Evolutionary conservation across 2,113 vertebrate genomes (phyloP).

Genomic region (Elachura formosa): DNA sequence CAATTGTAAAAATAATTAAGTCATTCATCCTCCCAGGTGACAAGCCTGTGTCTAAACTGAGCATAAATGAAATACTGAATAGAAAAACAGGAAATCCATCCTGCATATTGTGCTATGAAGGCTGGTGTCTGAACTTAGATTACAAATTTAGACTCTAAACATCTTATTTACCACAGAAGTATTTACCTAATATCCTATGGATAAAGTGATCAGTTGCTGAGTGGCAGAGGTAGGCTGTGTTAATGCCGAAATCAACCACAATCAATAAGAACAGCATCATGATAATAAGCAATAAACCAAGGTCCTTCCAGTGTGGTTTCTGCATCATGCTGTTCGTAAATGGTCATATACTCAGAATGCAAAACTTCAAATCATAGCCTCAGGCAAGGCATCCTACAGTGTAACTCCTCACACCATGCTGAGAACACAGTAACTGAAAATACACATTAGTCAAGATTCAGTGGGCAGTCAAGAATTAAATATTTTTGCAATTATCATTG

Average conservation of each 20-base stretch:
- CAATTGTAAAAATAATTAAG: conserved; percentile 9
- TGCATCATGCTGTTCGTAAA: neutral
- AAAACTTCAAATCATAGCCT: neutral
- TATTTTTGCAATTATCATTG: neutral
- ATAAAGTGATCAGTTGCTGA: neutral
- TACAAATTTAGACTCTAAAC: neutral
- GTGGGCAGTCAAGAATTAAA: neutral
- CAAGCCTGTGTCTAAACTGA: neutral
- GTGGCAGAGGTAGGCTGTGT: neutral
- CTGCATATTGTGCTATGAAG: neutral
- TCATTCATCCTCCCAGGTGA: neutral
- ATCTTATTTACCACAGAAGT: neutral
- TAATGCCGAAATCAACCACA: neutral
- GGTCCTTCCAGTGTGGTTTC: neutral
- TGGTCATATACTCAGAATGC: neutral
- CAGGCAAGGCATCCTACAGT: neutral
- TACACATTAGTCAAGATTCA: neutral
- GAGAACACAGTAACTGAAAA: neutral
- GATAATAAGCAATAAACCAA: neutral
- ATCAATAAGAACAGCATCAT: neutral
- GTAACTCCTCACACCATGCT: neutral
- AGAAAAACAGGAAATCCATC: neutral
- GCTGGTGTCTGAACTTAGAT: neutral
- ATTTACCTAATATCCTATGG: neutral
- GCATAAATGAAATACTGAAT: neutral